A percentile compares a stretch with the other conserved stretches of the same genome.
phyloP scores from a whole-genome alignment of 2,113 vertebrate genomes.

The Psephotus haematonotus region DNA sequence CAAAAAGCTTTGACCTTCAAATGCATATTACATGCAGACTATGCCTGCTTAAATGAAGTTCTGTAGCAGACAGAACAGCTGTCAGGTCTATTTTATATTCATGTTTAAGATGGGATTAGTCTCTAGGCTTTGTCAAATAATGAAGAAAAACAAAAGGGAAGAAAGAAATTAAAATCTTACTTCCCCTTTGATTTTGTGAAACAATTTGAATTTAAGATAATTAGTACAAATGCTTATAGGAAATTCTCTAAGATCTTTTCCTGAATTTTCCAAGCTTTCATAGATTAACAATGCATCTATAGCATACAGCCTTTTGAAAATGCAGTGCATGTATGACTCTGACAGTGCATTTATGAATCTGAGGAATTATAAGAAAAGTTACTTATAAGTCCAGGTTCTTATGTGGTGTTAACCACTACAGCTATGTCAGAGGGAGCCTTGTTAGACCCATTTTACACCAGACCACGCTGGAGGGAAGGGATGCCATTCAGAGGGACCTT shows the following conservation, averaged over 20 bases:
- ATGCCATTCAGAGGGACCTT: not conserved
- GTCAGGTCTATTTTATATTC: conserved; percentile 60
- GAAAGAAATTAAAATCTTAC: conserved; percentile 57
- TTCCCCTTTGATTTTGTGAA: conserved; percentile 48
- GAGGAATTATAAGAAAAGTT: not conserved
- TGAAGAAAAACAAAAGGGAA: conserved; percentile 48
- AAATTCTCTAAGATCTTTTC: conserved; percentile 17
- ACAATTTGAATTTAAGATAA: conserved; percentile 48
- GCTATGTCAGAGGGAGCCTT: not conserved
- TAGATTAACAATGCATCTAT: not conserved
- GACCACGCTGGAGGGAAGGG: not conserved
- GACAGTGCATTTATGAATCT: accelerated
- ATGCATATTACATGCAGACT: conserved; percentile 18
- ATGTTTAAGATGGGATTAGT: conserved; percentile 66
- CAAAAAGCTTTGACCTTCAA: conserved; percentile 26
- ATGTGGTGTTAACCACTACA: not conserved
- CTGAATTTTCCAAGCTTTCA: not conserved
- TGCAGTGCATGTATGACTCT: accelerated
- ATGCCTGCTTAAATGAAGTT: conserved; percentile 54
- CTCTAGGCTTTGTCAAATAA: conserved; percentile 63
- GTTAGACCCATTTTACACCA: not conserved
- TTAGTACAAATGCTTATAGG: conserved; percentile 32
- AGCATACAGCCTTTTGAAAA: not conserved
- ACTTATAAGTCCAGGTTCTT: not conserved
- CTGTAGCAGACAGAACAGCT: conserved; percentile 58